These are phyloP conservation scores for Timandra comae DNA, from an alignment of 2,888 invertebrate species.

Conservation along the genomic window DNA sequence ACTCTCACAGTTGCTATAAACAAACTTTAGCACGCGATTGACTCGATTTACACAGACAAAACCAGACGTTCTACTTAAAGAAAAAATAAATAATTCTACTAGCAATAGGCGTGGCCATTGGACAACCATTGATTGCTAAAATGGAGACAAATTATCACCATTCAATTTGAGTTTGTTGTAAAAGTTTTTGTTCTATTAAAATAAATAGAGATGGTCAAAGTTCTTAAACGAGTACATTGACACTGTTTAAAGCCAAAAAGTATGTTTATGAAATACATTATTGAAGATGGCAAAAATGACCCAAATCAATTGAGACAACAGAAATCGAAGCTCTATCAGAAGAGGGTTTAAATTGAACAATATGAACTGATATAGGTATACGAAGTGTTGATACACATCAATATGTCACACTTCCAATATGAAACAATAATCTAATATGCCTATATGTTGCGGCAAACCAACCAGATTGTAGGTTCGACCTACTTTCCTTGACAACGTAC, in stretches of 20 bases:
- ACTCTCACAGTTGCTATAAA: slow-evolving; percentile 44
- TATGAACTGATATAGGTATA: too few species aligned
- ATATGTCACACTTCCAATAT: slow-evolving; percentile 20
- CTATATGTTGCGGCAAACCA: slow-evolving; percentile 17
- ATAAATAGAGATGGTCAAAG: too few species aligned
- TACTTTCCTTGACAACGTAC: slow-evolving; percentile 59
- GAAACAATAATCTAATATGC: slow-evolving; percentile 36
- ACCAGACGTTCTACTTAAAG: slow-evolving; percentile 10
- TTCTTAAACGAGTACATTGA: too few species aligned
- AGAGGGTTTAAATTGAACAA: too few species aligned
- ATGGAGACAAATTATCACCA: slow-evolving; percentile 7
- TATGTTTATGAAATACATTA: too few species aligned
- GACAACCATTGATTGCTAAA: slow-evolving; percentile 7
- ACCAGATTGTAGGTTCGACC: slow-evolving; percentile 31
- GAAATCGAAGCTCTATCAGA: too few species aligned
- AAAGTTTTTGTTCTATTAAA: too few species aligned
- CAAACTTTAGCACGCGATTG: slow-evolving; percentile 61
- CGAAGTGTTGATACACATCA: too few species aligned
- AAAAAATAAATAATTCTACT: slow-evolving; percentile 7
- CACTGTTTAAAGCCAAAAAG: too few species aligned
- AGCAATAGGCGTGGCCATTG: slow-evolving; percentile 13
- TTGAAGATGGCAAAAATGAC: too few species aligned
- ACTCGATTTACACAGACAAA: slow-evolving; percentile 29
- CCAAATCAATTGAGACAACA: too few species aligned
- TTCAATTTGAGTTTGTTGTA: too few species aligned